Evolutionary conservation across 2,888 invertebrate species (phyloP), one percentile per base, ranked within the genome.

Genomic region (Chironomus tentans): DNA sequence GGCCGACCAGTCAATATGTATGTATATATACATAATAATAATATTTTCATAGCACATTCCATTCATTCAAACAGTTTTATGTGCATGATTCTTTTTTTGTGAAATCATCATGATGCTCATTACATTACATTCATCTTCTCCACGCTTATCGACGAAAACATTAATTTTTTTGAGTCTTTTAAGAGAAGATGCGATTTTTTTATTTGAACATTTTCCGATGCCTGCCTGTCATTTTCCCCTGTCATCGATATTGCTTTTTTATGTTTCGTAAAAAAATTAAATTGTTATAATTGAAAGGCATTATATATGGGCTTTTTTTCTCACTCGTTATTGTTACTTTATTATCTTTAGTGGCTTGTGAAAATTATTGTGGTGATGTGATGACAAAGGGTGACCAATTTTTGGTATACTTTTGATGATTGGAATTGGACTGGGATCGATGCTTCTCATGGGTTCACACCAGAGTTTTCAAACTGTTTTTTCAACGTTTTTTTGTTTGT

Each of bases 11-110:
- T 38, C 38, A 38, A 38, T 38, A 38, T 56, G 56, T 56, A 56
- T 18, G 56, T 18, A 38, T 38, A 18, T 18, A 56, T 56, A 56
- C n/a, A 15, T 56, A n/a, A 56, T 18, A 18, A 56, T 21, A 65
- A 65, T 65, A 65, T 65, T 65, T 65, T 24, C 21, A 21, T 24
- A 65, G 65, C 65, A 65, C 65, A 65, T 65, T 65, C 65, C 65
- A 65, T 65, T 24, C 22, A 13, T 24, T 13, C 65, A 24, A 24
- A 56, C 7, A 18, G 15, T 56, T 56, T 24, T 65, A 65, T 65
- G 65, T 24, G 24, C 65, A 24, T 24, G 21, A 24, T 24, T 24
- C 13, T 3, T 7, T 21, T 15, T 24, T 10, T 24, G 24, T 21
- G 13, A 22, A 65, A 65, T 65, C 65, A 24, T 65, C 65, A 24